Evolutionary conservation across 2,797 vertebrate genomes (phyloP).

Genomic region (Thripadectes ignobilis): DNA sequence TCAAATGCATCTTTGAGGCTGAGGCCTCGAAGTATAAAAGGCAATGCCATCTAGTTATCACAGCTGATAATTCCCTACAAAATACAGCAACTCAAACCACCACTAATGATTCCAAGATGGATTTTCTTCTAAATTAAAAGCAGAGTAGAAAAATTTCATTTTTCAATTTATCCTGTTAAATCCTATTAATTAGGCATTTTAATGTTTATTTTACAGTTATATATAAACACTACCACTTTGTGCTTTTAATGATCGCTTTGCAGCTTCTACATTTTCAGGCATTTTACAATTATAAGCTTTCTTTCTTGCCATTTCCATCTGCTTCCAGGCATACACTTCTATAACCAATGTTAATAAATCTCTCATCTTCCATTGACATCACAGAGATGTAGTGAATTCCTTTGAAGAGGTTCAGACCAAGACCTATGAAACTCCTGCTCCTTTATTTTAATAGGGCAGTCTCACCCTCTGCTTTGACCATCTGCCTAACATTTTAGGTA

Average conservation of each 20-base stretch:
- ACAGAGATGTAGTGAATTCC: rapidly evolving
- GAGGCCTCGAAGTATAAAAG: not conserved
- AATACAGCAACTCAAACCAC: not conserved
- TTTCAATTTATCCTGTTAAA: not conserved
- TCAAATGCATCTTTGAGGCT: not conserved
- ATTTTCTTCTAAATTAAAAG: not conserved
- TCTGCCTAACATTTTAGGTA: not conserved
- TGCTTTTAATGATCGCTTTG: not conserved
- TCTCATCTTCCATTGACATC: not conserved
- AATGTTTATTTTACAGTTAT: not conserved
- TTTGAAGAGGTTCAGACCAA: not conserved
- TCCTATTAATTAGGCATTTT: not conserved
- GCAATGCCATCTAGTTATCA: not conserved
- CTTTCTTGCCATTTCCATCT: not conserved
- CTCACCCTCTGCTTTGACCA: not conserved
- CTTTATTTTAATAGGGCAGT: not conserved
- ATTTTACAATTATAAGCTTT: slow-evolving; percentile 5
- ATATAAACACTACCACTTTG: not conserved
- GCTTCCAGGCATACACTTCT: not conserved
- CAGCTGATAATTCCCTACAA: not conserved
- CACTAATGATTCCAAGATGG: not conserved
- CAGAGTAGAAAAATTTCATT: not conserved
- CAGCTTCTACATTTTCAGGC: not conserved
- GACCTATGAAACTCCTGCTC: not conserved
- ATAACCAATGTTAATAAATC: not conserved